phyloP scores from a whole-genome alignment of 2,113 vertebrate genomes.

The Nerophis ophidion region DNA sequence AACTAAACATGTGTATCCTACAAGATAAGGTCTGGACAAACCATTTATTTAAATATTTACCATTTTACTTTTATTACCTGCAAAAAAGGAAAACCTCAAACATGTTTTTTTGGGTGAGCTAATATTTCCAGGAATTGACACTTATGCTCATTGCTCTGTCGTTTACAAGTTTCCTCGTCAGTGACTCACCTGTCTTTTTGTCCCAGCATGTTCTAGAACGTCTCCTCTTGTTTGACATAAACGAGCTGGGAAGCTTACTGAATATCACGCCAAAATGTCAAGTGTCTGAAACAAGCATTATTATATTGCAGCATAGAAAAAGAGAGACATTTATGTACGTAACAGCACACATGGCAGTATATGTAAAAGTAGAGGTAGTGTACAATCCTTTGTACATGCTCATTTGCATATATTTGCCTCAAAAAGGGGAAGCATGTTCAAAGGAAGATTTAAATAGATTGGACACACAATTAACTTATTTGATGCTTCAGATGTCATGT shows the following conservation, averaged over 20 bases:
- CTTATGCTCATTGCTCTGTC: neutral
- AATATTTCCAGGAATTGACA: constrained; percentile 41
- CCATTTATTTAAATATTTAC: no score
- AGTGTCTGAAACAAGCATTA: constrained; percentile 20
- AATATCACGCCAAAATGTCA: constrained; percentile 12
- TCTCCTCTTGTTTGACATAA: constrained; percentile 41
- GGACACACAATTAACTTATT: no score
- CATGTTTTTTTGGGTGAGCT: neutral
- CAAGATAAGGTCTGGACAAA: no score
- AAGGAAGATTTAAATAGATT: constrained; percentile 4
- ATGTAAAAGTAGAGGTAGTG: neutral
- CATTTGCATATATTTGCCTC: constrained; percentile 39
- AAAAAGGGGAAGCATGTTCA: constrained; percentile 17
- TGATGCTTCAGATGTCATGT: no score
- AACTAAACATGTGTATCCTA: no score
- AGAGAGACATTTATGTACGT: neutral
- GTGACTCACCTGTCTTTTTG: constrained; percentile 35
- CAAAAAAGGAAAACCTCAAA: neutral
- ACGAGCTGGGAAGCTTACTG: constrained; percentile 8
- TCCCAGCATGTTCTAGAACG: constrained; percentile 41
- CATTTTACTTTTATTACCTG: no score
- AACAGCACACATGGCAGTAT: neutral
- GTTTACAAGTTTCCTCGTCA: constrained; percentile 51
- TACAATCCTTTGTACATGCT: neutral
- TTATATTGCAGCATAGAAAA: constrained; percentile 6